Evolutionary conservation across 2,888 invertebrate genomes (phyloP), one percentile per base, ranked within the genome.

Genomic region (Apodemia mormo): DNA sequence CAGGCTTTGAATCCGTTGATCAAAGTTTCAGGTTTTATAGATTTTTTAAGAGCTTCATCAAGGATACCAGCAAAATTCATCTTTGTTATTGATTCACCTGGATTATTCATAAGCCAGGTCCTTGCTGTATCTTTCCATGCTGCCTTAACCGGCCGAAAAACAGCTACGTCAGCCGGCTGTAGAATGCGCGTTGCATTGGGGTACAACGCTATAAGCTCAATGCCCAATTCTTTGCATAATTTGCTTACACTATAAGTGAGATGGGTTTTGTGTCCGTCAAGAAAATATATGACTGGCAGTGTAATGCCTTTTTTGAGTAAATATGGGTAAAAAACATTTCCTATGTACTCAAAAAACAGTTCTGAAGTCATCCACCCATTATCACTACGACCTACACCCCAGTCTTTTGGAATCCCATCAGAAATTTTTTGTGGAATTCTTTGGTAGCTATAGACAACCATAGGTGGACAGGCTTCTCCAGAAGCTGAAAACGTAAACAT

Each of bases 351-450:
- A 33, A 33, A 33, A 33, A 33, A 33, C 33, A 33, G 33, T 33
- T 33, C 33, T 33, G 33, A 33, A 33, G 33, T 33, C 33, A 33
- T 33, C 33, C 33, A 33, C 33, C 33, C 81, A 74, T 78, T 80
- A n/a, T 81, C 81, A 68, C 76, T 76, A 69, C 77, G 68, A 9
- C 79, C 80, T 61, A 77, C 67, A 43, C 77, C 80, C 81, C 81
- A 81, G 10, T 71, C 74, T 72, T 75, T 69, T 14, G 77, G 77
- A 58, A 77, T 71, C n/a, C 74, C 68, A 22, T 73, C 74, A 29
- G 71, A 33, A 33, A 33, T 33, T 33, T 33, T 33, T 33, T 33
- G 33, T 33, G 33, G 33, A 33, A 33, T 33, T 33, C 33, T 33
- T 3, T 8, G 8, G 40, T 40, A 40, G 40, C 6, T 49, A 67